Conservation (phyloP, 1,140 invertebrate genomes). For the Hycleus phaleratus region DNA sequence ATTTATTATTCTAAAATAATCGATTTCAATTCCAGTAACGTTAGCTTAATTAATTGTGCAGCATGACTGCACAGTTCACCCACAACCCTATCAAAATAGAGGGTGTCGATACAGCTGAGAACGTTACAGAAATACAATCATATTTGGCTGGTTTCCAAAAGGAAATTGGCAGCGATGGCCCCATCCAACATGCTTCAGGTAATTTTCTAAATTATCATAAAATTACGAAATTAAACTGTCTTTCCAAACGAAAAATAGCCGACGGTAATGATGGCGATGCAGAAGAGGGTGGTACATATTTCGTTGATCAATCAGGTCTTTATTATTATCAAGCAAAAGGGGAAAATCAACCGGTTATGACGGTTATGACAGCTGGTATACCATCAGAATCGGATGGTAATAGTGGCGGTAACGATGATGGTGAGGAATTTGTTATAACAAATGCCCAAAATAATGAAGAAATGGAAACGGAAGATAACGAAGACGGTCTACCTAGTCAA, state of each 20-base stretch:
- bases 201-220: constrained; percentile 15
- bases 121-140: constrained; percentile 70
- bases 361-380: constrained; percentile 40
- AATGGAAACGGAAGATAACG: constrained; percentile 11
- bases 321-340: constrained; percentile 67
- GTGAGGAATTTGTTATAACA: constrained; percentile 39
- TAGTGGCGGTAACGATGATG: constrained; percentile 25
- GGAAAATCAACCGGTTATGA: constrained; percentile 56
- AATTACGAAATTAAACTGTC: neutral
- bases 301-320: constrained; percentile 67
- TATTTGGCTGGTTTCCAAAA: constrained; percentile 80
- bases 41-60: constrained; percentile 5
- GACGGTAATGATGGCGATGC: constrained; percentile 48
- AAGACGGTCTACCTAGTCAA: constrained; percentile 27
- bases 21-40: constrained; percentile 4
- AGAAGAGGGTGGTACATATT: constrained; percentile 57
- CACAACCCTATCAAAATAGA: constrained; percentile 39
- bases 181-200: constrained; percentile 48
- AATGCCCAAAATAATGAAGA: constrained; percentile 46
- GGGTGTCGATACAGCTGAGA: constrained; percentile 41
- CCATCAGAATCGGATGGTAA: constrained; percentile 39
- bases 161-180: constrained; percentile 61
- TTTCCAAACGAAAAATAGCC: constrained; percentile 33
- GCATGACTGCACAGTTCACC: constrained; percentile 33
- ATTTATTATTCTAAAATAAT: too few relatives aligned